Conservation (phyloP, 1,140 invertebrate species). For the Drosophila malerkotliana region DNA sequence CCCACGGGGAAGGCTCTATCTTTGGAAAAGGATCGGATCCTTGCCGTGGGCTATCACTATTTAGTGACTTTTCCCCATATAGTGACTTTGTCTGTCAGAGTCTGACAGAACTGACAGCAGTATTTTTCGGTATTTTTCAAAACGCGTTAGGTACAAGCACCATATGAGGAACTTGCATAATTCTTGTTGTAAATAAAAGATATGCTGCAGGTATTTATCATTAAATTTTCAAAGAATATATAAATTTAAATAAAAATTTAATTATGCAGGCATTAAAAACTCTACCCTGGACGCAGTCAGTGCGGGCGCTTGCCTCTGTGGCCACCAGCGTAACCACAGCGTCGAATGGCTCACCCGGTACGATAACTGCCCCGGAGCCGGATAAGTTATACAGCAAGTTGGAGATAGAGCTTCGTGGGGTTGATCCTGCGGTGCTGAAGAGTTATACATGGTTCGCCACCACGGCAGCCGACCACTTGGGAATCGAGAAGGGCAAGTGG, state of each 20-base stretch:
- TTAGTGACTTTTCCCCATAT: too few species aligned
- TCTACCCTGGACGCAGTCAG: constrained; percentile 41
- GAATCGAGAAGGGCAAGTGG: constrained; percentile 90
- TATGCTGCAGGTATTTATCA: constrained; percentile 60
- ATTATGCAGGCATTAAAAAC: constrained; percentile 33
- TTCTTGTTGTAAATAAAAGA: constrained; percentile 51
- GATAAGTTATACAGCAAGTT: constrained; percentile 93
- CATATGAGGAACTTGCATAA: constrained; percentile 66
- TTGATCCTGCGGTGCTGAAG: constrained; percentile 93
- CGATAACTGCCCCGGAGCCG: constrained; percentile 34
- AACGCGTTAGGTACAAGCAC: constrained; percentile 14
- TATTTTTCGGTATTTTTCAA: constrained; percentile 1
- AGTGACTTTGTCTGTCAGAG: too few species aligned
- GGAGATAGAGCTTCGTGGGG: constrained; percentile 93
- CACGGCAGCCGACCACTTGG: constrained; percentile 91
- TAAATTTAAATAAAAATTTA: background rate
- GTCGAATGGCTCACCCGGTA: background rate
- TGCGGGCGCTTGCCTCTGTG: constrained; percentile 44
- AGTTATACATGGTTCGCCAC: constrained; percentile 95
- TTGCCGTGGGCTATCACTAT: too few species aligned
- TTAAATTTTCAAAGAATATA: constrained; percentile 30
- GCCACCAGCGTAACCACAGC: constrained; percentile 11
- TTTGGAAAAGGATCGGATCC: too few species aligned
- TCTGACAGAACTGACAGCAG: background rate
- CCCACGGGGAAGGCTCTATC: too few species aligned